Conservation (phyloP, 2,797 vertebrate species). For the Acestrorhynchus altus region DNA sequence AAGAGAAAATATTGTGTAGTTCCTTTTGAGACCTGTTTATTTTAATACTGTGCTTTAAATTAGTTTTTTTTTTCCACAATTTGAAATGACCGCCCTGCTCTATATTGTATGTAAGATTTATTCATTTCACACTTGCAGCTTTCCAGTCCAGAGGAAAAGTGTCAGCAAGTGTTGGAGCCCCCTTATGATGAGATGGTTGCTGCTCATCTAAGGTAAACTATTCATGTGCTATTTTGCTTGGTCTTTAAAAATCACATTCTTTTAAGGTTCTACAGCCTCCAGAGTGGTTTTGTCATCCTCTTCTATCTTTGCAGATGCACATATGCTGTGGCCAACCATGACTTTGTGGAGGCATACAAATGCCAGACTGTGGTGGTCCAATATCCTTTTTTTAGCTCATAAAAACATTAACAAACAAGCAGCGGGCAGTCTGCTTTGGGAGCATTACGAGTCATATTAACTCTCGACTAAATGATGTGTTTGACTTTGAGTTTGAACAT, state of each 20-base stretch:
- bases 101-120: not conserved
- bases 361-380: conserved; percentile 96
- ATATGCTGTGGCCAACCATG: conserved; percentile 90
- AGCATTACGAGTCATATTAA: no score
- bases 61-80: no score
- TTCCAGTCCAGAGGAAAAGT: conserved; percentile 89
- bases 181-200: conserved; percentile 98
- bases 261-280: not conserved
- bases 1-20: no score
- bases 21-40: no score
- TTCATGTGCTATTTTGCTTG: not conserved
- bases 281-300: conserved; percentile 30
- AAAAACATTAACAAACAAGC: not conserved
- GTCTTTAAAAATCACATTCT: no score
- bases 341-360: conserved; percentile 96
- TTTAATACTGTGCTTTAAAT: no score
- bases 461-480: no score
- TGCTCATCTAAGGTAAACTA: conserved; percentile 89
- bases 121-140: conserved; percentile 68
- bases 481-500: no score
- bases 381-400: conserved; percentile 87
- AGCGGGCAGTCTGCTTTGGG: not conserved
- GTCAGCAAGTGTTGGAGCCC: conserved; percentile 93
- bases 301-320: conserved; percentile 84
- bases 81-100: not conserved